Percentiles rank a stretch among this genome's conserved stretches.
These are phyloP conservation scores for Campoplex nolae DNA, from an alignment of 2,888 invertebrate genomes.

Conservation along the genomic window DNA sequence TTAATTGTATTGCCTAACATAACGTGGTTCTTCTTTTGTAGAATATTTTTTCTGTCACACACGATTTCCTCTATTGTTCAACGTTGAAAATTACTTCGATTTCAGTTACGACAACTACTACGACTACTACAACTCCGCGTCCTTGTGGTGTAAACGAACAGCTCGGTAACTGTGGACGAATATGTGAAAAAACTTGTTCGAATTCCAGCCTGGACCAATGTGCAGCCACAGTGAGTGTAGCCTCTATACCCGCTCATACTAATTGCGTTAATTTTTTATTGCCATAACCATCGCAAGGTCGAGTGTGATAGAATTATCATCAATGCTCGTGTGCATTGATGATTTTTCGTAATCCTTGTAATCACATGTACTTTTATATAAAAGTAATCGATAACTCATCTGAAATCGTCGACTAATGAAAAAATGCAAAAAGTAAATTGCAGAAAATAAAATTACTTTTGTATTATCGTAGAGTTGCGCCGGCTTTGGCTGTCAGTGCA, in stretches of 20 bases:
- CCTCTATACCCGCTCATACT: background rate
- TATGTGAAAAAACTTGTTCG: conserved; percentile 56
- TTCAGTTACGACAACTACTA: background rate
- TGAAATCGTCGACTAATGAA: background rate
- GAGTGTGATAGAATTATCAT: too few relatives aligned
- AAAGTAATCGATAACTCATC: background rate
- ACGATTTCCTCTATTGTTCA: background rate
- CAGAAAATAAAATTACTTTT: background rate
- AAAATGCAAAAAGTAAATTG: background rate
- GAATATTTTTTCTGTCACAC: background rate
- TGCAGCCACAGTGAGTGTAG: background rate
- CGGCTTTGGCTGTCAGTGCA: conserved; percentile 50
- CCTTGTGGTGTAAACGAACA: conserved; percentile 50
- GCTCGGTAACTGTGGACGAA: conserved; percentile 45
- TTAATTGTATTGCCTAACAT: background rate
- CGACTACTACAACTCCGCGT: background rate
- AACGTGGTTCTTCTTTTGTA: background rate
- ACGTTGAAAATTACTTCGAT: background rate
- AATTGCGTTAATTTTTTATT: background rate
- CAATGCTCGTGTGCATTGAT: too few relatives aligned
- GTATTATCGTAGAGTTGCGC: background rate
- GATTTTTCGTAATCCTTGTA: background rate
- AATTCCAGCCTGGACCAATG: background rate
- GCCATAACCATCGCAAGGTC: background rate
- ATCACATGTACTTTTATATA: background rate